Conservation (phyloP, 2,113 vertebrate genomes). For the Phylloscopus trochiloides region DNA sequence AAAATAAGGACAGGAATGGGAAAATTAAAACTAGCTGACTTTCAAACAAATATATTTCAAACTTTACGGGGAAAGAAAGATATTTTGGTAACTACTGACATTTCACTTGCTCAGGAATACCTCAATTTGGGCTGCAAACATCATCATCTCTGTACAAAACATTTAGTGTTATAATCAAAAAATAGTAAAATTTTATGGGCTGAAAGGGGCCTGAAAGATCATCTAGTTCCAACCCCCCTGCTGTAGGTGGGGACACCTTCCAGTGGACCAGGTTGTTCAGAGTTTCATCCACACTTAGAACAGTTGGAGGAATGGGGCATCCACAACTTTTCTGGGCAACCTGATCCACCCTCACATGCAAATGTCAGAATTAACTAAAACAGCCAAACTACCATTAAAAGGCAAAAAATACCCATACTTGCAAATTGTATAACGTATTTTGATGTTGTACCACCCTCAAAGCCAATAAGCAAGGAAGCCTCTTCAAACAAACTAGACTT, state of each 20-base stretch:
- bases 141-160: not conserved
- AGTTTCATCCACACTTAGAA: not conserved
- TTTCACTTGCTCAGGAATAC: not conserved
- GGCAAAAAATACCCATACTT: not conserved
- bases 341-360: not conserved
- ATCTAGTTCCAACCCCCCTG: not conserved
- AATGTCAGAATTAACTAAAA: not conserved
- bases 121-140: not conserved
- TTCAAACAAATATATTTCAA: not conserved
- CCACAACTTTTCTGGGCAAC: not conserved
- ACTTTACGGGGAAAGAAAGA: not conserved
- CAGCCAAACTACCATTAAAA: not conserved
- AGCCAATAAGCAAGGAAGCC: not conserved
- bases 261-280: not conserved
- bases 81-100: not conserved
- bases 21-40: not conserved
- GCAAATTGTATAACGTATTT: not conserved
- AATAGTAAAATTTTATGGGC: rapidly evolving
- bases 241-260: not conserved
- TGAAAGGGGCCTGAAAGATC: not conserved
- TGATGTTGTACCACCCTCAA: not conserved
- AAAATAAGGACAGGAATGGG: not conserved
- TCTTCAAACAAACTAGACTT: not conserved
- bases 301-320: not conserved
- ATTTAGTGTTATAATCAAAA: not conserved